These are phyloP conservation scores for Trinorchestia longiramus DNA, from an alignment of 1,140 invertebrate species.

Conservation along the genomic window DNA sequence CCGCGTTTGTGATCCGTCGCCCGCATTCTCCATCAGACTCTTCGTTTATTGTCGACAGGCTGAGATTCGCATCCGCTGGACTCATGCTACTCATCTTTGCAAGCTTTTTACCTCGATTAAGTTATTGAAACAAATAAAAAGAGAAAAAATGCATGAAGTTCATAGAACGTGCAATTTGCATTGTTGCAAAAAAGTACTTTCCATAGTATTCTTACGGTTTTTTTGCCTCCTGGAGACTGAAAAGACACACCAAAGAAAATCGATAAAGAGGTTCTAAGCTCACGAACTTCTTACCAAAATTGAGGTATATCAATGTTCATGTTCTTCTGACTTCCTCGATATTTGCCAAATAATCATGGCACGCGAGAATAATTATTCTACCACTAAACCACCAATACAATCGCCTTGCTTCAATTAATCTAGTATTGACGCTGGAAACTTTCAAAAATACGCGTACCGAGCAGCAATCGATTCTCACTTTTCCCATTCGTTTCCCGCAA, in stretches of 20 bases:
- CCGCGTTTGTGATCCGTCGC: slow-evolving; percentile 9
- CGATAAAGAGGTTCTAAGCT: too few relatives aligned
- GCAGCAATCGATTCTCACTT: neutral
- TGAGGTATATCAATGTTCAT: too few relatives aligned
- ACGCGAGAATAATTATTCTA: too few relatives aligned
- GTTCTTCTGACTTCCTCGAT: too few relatives aligned
- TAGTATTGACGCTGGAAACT: neutral
- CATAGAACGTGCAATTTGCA: neutral
- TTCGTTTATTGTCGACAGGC: slow-evolving; percentile 11
- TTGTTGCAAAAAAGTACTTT: neutral
- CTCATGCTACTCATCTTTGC: neutral
- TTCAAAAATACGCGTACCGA: neutral
- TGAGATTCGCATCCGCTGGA: neutral
- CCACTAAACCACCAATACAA: too few relatives aligned
- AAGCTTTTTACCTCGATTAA: neutral
- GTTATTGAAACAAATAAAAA: neutral
- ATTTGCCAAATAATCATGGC: too few relatives aligned
- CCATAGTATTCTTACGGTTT: too few relatives aligned
- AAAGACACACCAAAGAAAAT: too few relatives aligned
- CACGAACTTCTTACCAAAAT: too few relatives aligned
- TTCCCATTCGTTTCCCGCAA: neutral
- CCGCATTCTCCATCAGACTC: slow-evolving; percentile 28
- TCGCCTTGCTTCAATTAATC: neutral
- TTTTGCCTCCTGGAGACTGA: too few relatives aligned
- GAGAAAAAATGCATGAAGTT: neutral